These are phyloP conservation scores for Bovichtus diacanthus DNA, from an alignment of 2,797 vertebrate genomes.

Conservation along the genomic window DNA sequence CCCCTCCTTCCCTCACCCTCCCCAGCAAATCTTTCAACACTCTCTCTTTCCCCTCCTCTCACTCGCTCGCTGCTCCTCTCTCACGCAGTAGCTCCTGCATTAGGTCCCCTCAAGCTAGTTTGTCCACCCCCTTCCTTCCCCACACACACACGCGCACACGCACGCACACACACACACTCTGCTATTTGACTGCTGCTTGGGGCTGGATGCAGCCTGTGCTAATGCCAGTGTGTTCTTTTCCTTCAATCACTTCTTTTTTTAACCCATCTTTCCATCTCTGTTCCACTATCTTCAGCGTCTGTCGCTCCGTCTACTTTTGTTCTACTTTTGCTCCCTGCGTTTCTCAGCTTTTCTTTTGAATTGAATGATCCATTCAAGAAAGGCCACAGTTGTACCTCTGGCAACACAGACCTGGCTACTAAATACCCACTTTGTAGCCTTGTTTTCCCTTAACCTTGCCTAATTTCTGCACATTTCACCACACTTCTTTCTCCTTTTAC, in stretches of 20 bases:
- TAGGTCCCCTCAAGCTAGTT: slow-evolving; percentile 47
- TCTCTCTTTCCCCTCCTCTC: slow-evolving; percentile 36
- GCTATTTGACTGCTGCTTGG: slow-evolving; percentile 37
- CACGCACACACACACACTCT: slow-evolving; percentile 5
- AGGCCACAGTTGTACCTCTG: slow-evolving; percentile 1
- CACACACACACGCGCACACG: background rate
- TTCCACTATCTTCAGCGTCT: background rate
- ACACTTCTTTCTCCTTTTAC: background rate
- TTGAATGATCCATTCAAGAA: slow-evolving; percentile 41
- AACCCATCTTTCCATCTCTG: slow-evolving; percentile 15
- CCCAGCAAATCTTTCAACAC: slow-evolving; percentile 69
- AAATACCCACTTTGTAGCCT: background rate
- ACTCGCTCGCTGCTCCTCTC: slow-evolving; percentile 41
- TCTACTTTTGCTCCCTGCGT: too few relatives aligned
- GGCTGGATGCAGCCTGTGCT: slow-evolving; percentile 36
- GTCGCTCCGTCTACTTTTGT: background rate
- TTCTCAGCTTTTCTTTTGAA: slow-evolving; percentile 23
- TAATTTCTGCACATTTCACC: slow-evolving; percentile 8
- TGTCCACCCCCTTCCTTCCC: background rate
- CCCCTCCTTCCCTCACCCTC: slow-evolving; percentile 51
- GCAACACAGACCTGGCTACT: background rate
- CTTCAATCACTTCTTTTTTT: slow-evolving; percentile 31
- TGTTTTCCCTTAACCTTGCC: background rate
- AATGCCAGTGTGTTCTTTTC: slow-evolving; percentile 30
- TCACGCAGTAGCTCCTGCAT: slow-evolving; percentile 48